phyloP scores from a whole-genome alignment of 2,797 vertebrate species.

The Gobio occitaniae region DNA sequence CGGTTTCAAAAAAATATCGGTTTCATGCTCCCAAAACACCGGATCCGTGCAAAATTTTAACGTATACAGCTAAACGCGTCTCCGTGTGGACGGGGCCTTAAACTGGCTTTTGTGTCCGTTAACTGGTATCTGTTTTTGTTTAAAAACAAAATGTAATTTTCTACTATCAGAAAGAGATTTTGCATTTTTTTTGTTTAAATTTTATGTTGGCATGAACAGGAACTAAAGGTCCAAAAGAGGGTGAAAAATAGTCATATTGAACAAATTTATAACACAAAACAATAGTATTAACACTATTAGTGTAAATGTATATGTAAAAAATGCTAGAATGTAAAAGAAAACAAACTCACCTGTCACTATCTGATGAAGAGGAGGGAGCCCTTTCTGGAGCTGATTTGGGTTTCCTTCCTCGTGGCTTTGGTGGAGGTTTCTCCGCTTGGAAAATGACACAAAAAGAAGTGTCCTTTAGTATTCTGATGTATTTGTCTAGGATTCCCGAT shows the following conservation, averaged over 20 bases:
- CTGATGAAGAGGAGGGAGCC: slow-evolving; percentile 82
- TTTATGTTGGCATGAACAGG: background rate
- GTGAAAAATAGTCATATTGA: background rate
- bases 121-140: background rate
- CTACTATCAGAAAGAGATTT: background rate
- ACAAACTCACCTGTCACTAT: slow-evolving; percentile 88
- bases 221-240: background rate
- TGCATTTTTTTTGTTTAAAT: background rate
- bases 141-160: background rate
- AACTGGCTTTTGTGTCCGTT: background rate
- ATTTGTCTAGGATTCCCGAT: slow-evolving; percentile 4
- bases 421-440: slow-evolving; percentile 83
- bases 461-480: slow-evolving; percentile 7
- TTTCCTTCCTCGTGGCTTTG: slow-evolving; percentile 89
- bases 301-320: background rate
- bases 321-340: background rate
- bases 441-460: background rate
- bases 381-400: slow-evolving; percentile 83
- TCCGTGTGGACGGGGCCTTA: no score
- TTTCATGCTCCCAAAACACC: no score
- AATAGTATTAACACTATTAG: background rate
- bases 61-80: no score
- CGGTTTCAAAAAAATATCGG: no score
- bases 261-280: background rate
- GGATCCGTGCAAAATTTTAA: no score